Conservation (phyloP, 1,140 invertebrate genomes). For the Leptinotarsa defecta region DNA sequence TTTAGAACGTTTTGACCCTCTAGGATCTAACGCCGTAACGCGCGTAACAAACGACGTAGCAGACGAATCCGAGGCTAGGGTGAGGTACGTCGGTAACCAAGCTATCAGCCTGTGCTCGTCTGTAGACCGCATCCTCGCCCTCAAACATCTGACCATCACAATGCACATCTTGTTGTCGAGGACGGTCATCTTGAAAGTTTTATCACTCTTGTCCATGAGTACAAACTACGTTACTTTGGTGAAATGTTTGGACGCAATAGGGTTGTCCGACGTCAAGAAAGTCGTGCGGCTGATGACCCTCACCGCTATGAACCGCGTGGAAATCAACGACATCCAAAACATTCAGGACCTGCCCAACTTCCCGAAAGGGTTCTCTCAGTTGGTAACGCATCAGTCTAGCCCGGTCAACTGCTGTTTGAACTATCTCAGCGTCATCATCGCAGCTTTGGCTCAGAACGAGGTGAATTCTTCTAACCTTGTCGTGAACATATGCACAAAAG, state of each 20-base stretch:
- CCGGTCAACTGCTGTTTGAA: slow-evolving; percentile 57
- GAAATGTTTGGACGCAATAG: slow-evolving; percentile 63
- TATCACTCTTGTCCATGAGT: slow-evolving; percentile 63
- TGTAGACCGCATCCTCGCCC: slow-evolving; percentile 59
- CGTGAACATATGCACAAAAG: slow-evolving; percentile 67
- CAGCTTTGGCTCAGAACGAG: slow-evolving; percentile 64
- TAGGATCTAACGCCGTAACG: slow-evolving; percentile 60
- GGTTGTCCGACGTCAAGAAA: slow-evolving; percentile 65
- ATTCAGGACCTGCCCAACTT: slow-evolving; percentile 36
- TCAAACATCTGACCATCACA: slow-evolving; percentile 60
- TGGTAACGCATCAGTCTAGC: slow-evolving; percentile 46
- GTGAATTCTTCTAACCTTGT: slow-evolving; percentile 62
- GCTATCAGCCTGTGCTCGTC: slow-evolving; percentile 57
- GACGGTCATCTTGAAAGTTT: slow-evolving; percentile 61
- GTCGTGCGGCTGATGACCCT: slow-evolving; percentile 69
- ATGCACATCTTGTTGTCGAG: slow-evolving; percentile 63
- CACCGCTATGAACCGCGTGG: slow-evolving; percentile 63
- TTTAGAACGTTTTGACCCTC: slow-evolving; percentile 59
- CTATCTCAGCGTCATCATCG: slow-evolving; percentile 63
- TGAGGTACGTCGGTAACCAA: slow-evolving; percentile 59
- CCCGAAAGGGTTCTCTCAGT: slow-evolving; percentile 44
- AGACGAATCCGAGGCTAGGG: slow-evolving; percentile 24
- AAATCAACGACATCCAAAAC: slow-evolving; percentile 46
- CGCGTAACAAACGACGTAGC: slow-evolving; percentile 45
- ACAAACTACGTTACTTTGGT: slow-evolving; percentile 58